Evolutionary conservation across 2,113 vertebrate genomes (phyloP).

Genomic region (Amblyopsis rosae): DNA sequence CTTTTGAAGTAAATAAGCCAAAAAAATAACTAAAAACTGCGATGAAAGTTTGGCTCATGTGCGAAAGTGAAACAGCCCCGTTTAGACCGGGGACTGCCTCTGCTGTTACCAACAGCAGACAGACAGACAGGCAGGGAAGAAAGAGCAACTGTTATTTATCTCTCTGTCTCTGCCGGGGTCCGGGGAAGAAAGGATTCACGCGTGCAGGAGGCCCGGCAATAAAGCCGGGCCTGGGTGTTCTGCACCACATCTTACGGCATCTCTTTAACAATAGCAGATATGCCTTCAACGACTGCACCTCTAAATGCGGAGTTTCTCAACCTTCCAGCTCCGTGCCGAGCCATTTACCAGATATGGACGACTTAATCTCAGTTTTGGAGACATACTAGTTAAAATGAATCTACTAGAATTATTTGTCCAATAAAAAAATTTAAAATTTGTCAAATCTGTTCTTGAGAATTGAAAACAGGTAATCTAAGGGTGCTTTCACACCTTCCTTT

Average conservation of each 20-base stretch:
- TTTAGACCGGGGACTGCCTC: slow-evolving; percentile 20
- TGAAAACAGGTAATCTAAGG: too few species aligned
- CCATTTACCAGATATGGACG: too few species aligned
- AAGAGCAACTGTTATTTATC: slow-evolving; percentile 36
- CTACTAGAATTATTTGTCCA: too few species aligned
- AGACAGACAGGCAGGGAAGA: slow-evolving; percentile 9
- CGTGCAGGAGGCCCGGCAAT: not conserved
- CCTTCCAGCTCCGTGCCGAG: too few species aligned
- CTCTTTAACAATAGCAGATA: too few species aligned
- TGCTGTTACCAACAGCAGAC: slow-evolving; percentile 15
- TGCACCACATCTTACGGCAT: not conserved
- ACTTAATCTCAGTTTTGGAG: too few species aligned
- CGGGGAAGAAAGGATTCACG: not conserved
- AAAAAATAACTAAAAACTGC: slow-evolving; percentile 15
- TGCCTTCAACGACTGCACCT: too few species aligned
- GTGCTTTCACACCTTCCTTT: too few species aligned
- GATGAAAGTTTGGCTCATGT: slow-evolving; percentile 21
- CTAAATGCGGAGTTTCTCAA: too few species aligned
- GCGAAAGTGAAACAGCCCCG: slow-evolving; percentile 32
- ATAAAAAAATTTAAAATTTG: too few species aligned
- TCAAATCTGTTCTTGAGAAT: too few species aligned
- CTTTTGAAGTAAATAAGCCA: not conserved
- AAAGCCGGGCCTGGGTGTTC: not conserved
- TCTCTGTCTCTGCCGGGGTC: slow-evolving; percentile 37
- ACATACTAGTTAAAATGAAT: too few species aligned